phyloP scores from a whole-genome alignment of 2,113 vertebrate species.

The Periophthalmus modestus region DNA sequence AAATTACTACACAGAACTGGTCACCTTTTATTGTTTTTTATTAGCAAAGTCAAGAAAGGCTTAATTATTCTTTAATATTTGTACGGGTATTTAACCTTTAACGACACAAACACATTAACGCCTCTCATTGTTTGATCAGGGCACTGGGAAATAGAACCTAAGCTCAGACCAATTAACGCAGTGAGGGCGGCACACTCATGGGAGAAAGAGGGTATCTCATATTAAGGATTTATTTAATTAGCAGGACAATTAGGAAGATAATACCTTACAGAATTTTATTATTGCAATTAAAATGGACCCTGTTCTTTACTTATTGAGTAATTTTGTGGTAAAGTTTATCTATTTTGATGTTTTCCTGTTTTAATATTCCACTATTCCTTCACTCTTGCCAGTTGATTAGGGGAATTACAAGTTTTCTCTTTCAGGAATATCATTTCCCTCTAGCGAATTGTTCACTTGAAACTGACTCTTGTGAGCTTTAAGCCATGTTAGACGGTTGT shows the following conservation, averaged over 20 bases:
- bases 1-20: not conserved
- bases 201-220: not conserved
- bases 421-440: too few relatives aligned
- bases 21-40: slow-evolving; percentile 3
- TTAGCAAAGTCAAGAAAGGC: slow-evolving; percentile 13
- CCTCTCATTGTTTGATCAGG: slow-evolving; percentile 29
- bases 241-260: not conserved
- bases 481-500: too few relatives aligned
- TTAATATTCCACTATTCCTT: too few relatives aligned
- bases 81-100: slow-evolving; percentile 56
- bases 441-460: too few relatives aligned
- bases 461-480: too few relatives aligned
- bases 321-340: not conserved
- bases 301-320: not conserved
- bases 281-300: not conserved
- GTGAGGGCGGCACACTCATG: slow-evolving; percentile 19
- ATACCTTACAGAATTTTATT: not conserved
- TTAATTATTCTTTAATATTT: slow-evolving; percentile 59
- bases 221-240: slow-evolving; percentile 7
- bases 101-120: slow-evolving; percentile 57
- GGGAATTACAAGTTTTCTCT: too few relatives aligned
- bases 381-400: too few relatives aligned
- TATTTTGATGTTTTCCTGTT: not conserved
- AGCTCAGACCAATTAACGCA: slow-evolving; percentile 57
- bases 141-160: slow-evolving; percentile 49